phyloP scores from a whole-genome alignment of 2,888 invertebrate species.

The Amblyjoppa proteus region DNA sequence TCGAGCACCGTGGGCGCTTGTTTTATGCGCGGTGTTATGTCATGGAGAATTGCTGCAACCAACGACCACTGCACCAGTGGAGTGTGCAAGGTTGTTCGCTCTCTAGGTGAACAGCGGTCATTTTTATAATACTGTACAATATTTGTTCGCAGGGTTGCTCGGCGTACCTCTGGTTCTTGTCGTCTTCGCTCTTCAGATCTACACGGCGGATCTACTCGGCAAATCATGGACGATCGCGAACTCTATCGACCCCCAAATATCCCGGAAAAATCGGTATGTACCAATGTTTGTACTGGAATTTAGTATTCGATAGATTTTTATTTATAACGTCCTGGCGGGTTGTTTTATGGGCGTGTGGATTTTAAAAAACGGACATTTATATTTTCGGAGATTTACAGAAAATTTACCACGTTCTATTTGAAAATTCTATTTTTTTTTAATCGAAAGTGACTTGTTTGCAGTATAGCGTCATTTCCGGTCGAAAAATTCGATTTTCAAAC shows the following conservation, averaged over 20 bases:
- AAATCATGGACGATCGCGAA: slow-evolving; percentile 93
- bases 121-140: background rate
- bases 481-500: too few species aligned
- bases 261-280: slow-evolving; percentile 86
- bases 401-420: background rate
- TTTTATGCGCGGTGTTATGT: slow-evolving; percentile 10
- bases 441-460: too few species aligned
- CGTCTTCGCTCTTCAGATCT: slow-evolving; percentile 91
- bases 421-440: background rate
- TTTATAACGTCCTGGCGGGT: background rate
- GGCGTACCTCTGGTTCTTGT: slow-evolving; percentile 90
- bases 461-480: too few species aligned
- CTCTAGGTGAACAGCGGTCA: background rate
- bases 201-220: slow-evolving; percentile 93
- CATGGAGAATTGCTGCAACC: slow-evolving; percentile 3
- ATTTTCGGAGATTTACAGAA: background rate
- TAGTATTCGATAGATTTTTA: background rate
- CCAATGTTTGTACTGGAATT: slow-evolving; percentile 8
- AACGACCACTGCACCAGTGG: background rate
- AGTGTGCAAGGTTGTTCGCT: slow-evolving; percentile 3
- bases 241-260: slow-evolving; percentile 89
- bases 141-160: slow-evolving; percentile 87
- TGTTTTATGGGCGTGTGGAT: background rate
- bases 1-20: background rate
- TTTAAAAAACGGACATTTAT: background rate